Evolutionary conservation across 2,797 vertebrate genomes (phyloP), one percentile per base, ranked within the genome.

Genomic region (Halcyon badia): DNA sequence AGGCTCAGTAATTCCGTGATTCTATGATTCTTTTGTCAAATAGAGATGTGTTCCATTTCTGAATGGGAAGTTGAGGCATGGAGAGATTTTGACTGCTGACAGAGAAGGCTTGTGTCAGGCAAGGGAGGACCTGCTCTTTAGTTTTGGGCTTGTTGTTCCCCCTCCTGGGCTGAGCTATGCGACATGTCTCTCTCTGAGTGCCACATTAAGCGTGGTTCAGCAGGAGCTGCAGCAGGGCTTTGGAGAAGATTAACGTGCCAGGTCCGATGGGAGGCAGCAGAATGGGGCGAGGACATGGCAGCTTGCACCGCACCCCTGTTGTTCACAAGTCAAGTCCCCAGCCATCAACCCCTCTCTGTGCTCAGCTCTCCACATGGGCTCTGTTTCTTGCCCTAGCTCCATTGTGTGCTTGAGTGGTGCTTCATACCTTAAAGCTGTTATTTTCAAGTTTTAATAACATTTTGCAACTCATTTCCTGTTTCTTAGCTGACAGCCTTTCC

Each of bases 391-490:
- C 72, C 25, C 87, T 48, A 4, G 0, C 51, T 95, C 72, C 72
- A 37, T 83, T 93, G 82, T 95, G 77, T 93, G 71, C 89, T 87
- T 90, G 94, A 97, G 81, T 76, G 83, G 94, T 96, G 83, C 66
- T 93, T 97, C 87, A 35, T 87, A 97, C 96, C 96, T 97, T 97
- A 96, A 98, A 95, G 97, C 97, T 97, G 97, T 97, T 98, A 98
- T 98, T 98, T 98, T 97, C 93, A 89, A 97, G 97, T 98, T 98
- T 98, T 98, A 97, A 97, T 98, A 91, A 96, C 95, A 86, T 98
- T 98, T 98, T 97, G 97, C 95, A 91, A 96, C 95, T 98, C 81
- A 96, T 96, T 98, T 98, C 97, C 97, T 97, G 91, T 98, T 98
- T 98, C 96, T 95, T 95, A 96, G 92, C 96, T 97, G 97, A 97